A percentile compares a stretch with the other conserved stretches of the same genome.
These are phyloP conservation scores for Gallinago media DNA, from an alignment of 2,113 vertebrate genomes.

Conservation along the genomic window DNA sequence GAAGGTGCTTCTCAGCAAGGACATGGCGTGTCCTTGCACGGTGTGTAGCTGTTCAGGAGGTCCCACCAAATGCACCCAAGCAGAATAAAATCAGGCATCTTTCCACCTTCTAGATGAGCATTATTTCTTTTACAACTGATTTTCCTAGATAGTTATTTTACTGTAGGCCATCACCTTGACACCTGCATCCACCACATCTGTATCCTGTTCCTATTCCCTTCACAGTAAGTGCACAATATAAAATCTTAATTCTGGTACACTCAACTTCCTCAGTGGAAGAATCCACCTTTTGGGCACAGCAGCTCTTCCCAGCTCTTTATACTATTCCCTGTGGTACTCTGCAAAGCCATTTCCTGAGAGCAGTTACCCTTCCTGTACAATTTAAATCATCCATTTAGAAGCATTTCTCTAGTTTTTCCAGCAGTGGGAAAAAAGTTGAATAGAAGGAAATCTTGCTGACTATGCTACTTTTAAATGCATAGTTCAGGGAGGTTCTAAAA, in stretches of 20 bases:
- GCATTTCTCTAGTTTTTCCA: background rate
- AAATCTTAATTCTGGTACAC: background rate
- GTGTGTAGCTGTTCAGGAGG: background rate
- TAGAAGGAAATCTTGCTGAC: background rate
- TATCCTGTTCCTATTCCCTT: background rate
- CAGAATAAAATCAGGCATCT: background rate
- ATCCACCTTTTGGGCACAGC: background rate
- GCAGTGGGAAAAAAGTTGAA: background rate
- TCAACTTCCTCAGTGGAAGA: background rate
- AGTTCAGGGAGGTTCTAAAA: background rate
- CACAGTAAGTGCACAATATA: background rate
- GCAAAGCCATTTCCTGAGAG: constrained; percentile 21
- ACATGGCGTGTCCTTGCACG: accelerated
- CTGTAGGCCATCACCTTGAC: background rate
- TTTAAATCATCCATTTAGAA: background rate
- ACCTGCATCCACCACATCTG: background rate
- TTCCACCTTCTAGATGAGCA: background rate
- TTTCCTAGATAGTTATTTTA: constrained; percentile 8
- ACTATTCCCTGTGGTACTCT: background rate
- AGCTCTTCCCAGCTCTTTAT: background rate
- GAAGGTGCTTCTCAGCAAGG: background rate
- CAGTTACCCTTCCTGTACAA: background rate
- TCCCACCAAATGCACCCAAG: background rate
- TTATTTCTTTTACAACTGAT: background rate
- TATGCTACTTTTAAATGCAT: background rate